Evolutionary conservation across 2,888 invertebrate species (phyloP).

Genomic region (Oligia strigilis): DNA sequence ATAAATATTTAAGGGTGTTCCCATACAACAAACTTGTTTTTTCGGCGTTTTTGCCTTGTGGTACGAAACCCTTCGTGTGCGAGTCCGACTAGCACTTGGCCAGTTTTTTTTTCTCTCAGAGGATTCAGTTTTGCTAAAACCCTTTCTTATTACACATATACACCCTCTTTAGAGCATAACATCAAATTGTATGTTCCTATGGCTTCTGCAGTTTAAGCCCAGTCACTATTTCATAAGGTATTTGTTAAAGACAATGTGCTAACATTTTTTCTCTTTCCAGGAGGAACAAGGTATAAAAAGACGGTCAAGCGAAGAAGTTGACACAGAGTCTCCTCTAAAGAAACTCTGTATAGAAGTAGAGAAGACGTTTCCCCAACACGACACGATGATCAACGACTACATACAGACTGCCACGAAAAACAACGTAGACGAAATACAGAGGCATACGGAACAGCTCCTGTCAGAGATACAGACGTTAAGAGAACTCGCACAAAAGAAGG

Average conservation of each 20-base stretch:
- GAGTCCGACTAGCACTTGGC: no score
- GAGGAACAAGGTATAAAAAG: conserved; percentile 84
- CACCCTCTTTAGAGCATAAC: not conserved
- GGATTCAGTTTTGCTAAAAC: no score
- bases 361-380: conserved; percentile 89
- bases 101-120: no score
- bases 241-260: not conserved
- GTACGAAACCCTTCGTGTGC: no score
- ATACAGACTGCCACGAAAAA: conserved; percentile 92
- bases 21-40: no score
- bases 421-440: conserved; percentile 91
- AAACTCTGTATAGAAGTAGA: conserved; percentile 89
- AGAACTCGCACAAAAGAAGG: conserved; percentile 94
- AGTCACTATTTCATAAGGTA: not conserved
- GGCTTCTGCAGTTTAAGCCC: no score
- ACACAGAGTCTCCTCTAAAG: conserved; percentile 87
- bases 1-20: no score
- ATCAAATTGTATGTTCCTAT: not conserved
- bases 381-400: conserved; percentile 91
- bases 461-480: conserved; percentile 93
- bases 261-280: conserved; percentile 70
- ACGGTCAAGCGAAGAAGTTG: conserved; percentile 83
- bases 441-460: conserved; percentile 92
- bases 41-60: no score
- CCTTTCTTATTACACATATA: not conserved